phyloP scores from a whole-genome alignment of 2,888 invertebrate species.

The Ochropleura plecta region DNA sequence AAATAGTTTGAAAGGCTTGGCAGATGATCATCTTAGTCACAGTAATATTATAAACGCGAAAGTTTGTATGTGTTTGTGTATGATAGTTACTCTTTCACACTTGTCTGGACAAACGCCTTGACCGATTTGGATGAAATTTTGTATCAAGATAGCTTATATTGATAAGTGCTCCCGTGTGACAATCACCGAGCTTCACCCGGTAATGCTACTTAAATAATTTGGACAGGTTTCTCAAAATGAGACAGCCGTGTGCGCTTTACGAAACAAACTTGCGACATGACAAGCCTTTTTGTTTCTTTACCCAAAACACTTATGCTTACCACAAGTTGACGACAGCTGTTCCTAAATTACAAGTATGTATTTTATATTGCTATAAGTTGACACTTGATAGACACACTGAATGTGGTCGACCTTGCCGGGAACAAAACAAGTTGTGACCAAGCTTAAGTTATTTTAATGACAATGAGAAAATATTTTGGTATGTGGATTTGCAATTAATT shows the following conservation, averaged over 20 bases:
- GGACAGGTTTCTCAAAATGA: not conserved
- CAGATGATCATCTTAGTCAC: too few relatives aligned
- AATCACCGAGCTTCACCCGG: too few relatives aligned
- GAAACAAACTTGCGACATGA: not conserved
- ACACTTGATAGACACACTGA: slow-evolving; percentile 48
- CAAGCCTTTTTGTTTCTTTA: not conserved
- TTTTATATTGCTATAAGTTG: slow-evolving; percentile 27
- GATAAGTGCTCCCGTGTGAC: too few relatives aligned
- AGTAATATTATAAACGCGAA: too few relatives aligned
- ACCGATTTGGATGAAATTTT: too few relatives aligned
- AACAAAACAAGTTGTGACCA: slow-evolving; percentile 47
- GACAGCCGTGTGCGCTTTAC: not conserved
- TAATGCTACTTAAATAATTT: not conserved
- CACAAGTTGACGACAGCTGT: slow-evolving; percentile 25
- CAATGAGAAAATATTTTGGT: slow-evolving; percentile 32
- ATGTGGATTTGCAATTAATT: slow-evolving; percentile 47
- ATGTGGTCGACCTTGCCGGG: slow-evolving; percentile 53
- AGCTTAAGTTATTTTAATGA: slow-evolving; percentile 54
- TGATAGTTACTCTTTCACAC: too few relatives aligned
- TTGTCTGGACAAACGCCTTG: too few relatives aligned
- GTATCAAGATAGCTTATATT: too few relatives aligned
- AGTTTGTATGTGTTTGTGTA: too few relatives aligned
- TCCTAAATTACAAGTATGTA: slow-evolving; percentile 17
- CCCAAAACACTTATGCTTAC: not conserved
- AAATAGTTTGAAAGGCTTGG: too few relatives aligned